A percentile compares a stretch with the other conserved stretches of the same genome.
Conservation (phyloP, 1,140 invertebrate species). For the Psilanteris sp. region DNA sequence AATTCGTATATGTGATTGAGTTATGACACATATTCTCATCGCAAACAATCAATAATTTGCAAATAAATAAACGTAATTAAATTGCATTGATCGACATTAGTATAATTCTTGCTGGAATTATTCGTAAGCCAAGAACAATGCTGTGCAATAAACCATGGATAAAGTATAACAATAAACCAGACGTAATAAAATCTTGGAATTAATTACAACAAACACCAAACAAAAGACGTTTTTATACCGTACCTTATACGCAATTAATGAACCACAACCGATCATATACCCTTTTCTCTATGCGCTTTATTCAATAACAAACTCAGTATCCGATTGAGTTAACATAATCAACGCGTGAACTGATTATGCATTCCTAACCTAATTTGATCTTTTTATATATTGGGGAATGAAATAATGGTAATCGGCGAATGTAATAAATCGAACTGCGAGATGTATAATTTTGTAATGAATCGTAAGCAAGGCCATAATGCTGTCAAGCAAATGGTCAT, state of each 20-base stretch:
- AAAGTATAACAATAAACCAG: background rate
- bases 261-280: slow-evolving; percentile 12
- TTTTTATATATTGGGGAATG: slow-evolving; percentile 34
- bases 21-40: too few species aligned
- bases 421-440: slow-evolving; percentile 29
- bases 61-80: slow-evolving; percentile 5
- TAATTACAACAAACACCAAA: slow-evolving; percentile 8
- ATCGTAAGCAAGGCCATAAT: slow-evolving; percentile 49
- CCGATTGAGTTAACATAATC: slow-evolving; percentile 8
- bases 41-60: background rate
- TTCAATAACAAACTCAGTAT: slow-evolving; percentile 22
- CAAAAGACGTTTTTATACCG: background rate
- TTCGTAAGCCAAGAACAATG: slow-evolving; percentile 10
- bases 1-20: too few species aligned
- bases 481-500: slow-evolving; percentile 55
- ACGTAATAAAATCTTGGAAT: slow-evolving; percentile 9
- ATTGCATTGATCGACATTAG: background rate
- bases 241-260: slow-evolving; percentile 4
- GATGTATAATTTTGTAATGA: slow-evolving; percentile 52
- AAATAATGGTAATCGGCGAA: slow-evolving; percentile 41
- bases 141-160: slow-evolving; percentile 1
- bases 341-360: slow-evolving; percentile 32
- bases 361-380: slow-evolving; percentile 41
- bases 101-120: background rate
- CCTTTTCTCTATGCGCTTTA: background rate